phyloP scores from a whole-genome alignment of 2,797 vertebrate genomes.

The Schizothorax lantsangensis region DNA sequence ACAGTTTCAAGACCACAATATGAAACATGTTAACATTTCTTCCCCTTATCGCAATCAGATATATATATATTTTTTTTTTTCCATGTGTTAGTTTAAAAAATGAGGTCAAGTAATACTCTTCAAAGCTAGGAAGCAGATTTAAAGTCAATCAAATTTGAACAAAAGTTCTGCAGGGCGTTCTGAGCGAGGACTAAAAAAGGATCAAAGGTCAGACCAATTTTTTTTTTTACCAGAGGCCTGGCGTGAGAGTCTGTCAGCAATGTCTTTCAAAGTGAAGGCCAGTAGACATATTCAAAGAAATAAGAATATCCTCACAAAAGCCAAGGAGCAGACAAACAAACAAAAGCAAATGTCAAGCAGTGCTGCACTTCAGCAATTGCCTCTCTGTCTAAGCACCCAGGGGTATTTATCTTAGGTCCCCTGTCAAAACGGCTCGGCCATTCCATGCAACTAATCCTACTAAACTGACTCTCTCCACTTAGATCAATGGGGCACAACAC shows the following conservation, averaged over 20 bases:
- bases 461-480: constrained; percentile 57
- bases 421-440: constrained; percentile 56
- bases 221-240: constrained; percentile 24
- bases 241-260: constrained; percentile 8
- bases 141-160: constrained; percentile 1
- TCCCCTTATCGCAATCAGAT: background rate
- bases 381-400: constrained; percentile 20
- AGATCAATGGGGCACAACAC: constrained; percentile 40
- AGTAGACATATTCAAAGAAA: constrained; percentile 41
- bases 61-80: background rate
- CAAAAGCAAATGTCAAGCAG: constrained; percentile 43
- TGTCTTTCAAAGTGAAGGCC: background rate
- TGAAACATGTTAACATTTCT: background rate
- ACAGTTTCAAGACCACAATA: background rate
- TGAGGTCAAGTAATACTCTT: background rate
- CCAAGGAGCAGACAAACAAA: constrained; percentile 38
- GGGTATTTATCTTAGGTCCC: constrained; percentile 49
- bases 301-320: constrained; percentile 23
- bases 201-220: constrained; percentile 20
- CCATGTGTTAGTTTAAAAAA: background rate
- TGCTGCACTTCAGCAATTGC: constrained; percentile 20
- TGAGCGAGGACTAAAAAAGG: background rate
- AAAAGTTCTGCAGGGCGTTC: background rate
- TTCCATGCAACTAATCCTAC: constrained; percentile 56
- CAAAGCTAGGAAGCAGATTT: background rate